Base-by-base conservation (phyloP, 2,888 invertebrate species). In the Cephalotes varians region DNA sequence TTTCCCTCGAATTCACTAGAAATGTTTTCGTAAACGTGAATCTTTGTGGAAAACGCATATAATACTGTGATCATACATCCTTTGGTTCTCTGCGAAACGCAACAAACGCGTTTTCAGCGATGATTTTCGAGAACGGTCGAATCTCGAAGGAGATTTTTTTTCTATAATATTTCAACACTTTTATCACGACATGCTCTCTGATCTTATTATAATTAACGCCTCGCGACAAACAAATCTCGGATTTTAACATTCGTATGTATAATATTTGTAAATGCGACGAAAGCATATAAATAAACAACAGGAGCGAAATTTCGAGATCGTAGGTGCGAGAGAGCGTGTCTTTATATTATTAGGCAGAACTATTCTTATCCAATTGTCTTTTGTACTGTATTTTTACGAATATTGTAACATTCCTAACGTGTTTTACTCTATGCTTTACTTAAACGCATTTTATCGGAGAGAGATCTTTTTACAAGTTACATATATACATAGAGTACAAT, bases 301-400 rank as follows among this genome's bases (percentile, higher is more conserved):
- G 7, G 15, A 54, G 15, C 37, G 21, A 69, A 69, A 77, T 69
- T 74, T 77, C 44, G 15, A 44, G 28, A 77, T 34, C 31, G 34
- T 47, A 71, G 31, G 25, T 56, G 71, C 40, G 25, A n/a, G n/a
- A n/a, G n/a, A n/a, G 67, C 31, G 44, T 67, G 44, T 71, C 18
- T 69, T 44, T 54, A 28, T 54, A 67, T 76, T 54, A 49, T 37
- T 64, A 37, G 31, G 15, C 73, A 51, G n/a, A 21, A 62, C 18
- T 49, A 28, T 49, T 51, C 37, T 64, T 74, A 51, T 64, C 12
- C 37, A 10, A 49, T 10, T 34, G 62, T 49, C 64, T 71, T 69
- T 77, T 77, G 77, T 77, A 77, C 44, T 69, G 69, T 69, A 37
- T 56, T 69, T 77, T 69, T 56, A 77, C 21, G 4, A 77, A 69